Base-by-base conservation (phyloP, 2,797 vertebrate genomes). In the Macropus fuliginosus region DNA sequence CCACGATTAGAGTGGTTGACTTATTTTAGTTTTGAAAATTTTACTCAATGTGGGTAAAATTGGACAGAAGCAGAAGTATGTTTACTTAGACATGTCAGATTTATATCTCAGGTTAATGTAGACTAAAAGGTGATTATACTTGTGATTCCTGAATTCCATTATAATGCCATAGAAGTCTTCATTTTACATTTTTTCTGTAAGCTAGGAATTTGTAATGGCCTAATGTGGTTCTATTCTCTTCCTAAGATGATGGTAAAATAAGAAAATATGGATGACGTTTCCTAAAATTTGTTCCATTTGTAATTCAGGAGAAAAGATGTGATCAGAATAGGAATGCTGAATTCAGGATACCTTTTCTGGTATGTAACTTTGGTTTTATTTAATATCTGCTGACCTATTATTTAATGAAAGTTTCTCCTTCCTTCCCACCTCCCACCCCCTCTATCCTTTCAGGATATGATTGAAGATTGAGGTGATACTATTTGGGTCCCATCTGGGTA, bases 191-290 rank as follows among this genome's bases (percentile, higher is more conserved):
- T 27, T 87, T 27, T 27, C 40, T 46, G 3, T 50, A 46, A 87
- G 40, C 21, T 87, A 27, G 21, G 74, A 24, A 11, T 54, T 94
- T 93, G 81, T 91, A 56, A 93, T 91, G 24, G 34, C 56, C 95
- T 92, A 94, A 90, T 91, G 2, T 92, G 40, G 95, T 55, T 96
- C 97, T 91, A 91, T 94, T 96, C 40, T 97, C 29, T 96, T 95
- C 55, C 55, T 97, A 98, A 97, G 95, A 62, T 93, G 40, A 56
- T 89, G 74, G 74, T 87, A 87, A 87, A 46, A 90, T 91, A 97
- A 96, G 95, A 91, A 89, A 94, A 92, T 92, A 46, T 56, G 97
- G 96, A 54, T 97, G 96, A 97, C 92, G 40, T 91, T 95, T 8
- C 55, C 31, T 89, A 91, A 91, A 89, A 46, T 56, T 54, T 9